Evolutionary conservation across 2,797 vertebrate species (phyloP).

Genomic region (Rhabdophis nuchalis): DNA sequence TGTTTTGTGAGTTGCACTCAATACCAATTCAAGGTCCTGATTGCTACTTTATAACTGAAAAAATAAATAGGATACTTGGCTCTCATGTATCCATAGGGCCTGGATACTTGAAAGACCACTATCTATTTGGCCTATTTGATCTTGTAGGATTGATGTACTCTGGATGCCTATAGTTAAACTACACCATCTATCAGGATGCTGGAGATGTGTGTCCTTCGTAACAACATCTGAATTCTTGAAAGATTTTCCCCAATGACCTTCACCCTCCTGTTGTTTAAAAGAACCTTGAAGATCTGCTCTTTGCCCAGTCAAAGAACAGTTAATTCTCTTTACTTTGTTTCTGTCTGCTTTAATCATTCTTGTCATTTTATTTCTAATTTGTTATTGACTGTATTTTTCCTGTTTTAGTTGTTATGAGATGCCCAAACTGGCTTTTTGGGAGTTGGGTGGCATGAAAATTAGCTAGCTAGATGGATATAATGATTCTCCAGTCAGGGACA

Average conservation of each 20-base stretch:
- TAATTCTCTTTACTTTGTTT: background rate
- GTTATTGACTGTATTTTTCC: background rate
- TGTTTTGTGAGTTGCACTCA: background rate
- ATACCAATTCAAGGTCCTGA: background rate
- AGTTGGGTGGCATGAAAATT: background rate
- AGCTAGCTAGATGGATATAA: background rate
- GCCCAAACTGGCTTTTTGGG: background rate
- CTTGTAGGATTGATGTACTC: background rate
- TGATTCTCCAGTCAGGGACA: background rate
- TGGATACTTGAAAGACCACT: background rate
- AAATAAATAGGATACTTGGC: background rate
- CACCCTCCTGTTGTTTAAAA: background rate
- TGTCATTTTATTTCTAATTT: background rate
- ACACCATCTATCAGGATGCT: background rate
- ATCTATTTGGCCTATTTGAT: background rate
- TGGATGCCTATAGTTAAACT: background rate
- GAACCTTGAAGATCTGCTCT: background rate
- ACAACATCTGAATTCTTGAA: background rate
- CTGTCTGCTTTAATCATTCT: background rate
- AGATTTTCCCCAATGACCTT: background rate
- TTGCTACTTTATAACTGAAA: background rate
- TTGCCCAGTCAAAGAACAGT: background rate
- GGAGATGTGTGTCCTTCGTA: background rate
- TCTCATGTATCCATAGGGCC: background rate
- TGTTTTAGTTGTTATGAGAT: background rate